Conservation (phyloP, 2,113 vertebrate genomes). For the Sebastes schlegelii region DNA sequence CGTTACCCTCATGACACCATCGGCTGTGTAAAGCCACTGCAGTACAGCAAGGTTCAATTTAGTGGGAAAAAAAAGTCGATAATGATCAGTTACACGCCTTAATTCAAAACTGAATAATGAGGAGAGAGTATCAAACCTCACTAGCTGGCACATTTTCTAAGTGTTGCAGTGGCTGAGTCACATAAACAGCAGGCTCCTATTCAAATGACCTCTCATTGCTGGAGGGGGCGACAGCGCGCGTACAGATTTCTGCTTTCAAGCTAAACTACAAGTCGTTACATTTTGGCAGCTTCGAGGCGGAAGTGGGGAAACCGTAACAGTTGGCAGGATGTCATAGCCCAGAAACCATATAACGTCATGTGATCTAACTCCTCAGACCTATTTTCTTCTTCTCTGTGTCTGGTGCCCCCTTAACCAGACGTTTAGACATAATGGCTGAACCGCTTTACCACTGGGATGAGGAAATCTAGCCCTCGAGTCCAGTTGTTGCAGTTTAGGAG, state of each 20-base stretch:
- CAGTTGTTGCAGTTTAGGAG: constrained; percentile 11
- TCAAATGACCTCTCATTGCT: constrained; percentile 19
- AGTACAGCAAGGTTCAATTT: constrained; percentile 37
- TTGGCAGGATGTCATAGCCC: constrained; percentile 65
- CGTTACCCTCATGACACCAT: constrained; percentile 64
- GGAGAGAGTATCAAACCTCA: constrained; percentile 16
- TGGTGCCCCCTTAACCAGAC: constrained; percentile 55
- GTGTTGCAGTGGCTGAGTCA: constrained; percentile 12
- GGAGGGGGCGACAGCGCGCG: constrained; percentile 46
- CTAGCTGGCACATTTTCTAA: constrained; percentile 16
- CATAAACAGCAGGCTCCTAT: constrained; percentile 28
- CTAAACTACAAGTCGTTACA: constrained; percentile 30
- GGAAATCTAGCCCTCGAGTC: constrained; percentile 36
- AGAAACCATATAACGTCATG: constrained; percentile 71
- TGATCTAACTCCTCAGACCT: constrained; percentile 59
- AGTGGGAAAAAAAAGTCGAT: constrained; percentile 28
- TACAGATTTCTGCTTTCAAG: constrained; percentile 31
- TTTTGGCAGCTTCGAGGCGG: constrained; percentile 62
- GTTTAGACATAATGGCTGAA: constrained; percentile 63
- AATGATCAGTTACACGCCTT: constrained; percentile 38
- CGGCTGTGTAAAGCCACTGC: constrained; percentile 35
- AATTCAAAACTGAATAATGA: constrained; percentile 54
- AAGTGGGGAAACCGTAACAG: constrained; percentile 72
- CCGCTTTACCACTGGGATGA: constrained; percentile 49
- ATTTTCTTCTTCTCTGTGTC: constrained; percentile 58